These are phyloP conservation scores for Stigmatopora nigra DNA, from an alignment of 2,113 vertebrate genomes.

Conservation along the genomic window DNA sequence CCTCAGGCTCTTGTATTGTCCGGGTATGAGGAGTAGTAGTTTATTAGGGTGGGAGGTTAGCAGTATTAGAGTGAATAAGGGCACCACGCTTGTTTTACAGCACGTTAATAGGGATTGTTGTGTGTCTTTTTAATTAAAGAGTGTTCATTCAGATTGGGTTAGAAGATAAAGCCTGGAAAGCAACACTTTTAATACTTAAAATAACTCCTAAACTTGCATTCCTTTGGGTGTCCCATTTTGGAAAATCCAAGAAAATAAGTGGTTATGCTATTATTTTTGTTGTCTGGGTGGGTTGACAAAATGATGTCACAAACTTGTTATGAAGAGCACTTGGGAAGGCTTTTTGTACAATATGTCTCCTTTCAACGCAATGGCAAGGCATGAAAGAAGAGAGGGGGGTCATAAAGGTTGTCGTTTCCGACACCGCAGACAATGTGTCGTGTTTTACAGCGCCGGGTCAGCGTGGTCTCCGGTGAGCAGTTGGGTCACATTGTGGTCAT, in stretches of 20 bases:
- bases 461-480: constrained; percentile 16
- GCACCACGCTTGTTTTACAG: constrained; percentile 37
- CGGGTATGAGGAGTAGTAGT: constrained; percentile 44
- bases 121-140: not conserved
- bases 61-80: not conserved
- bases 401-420: constrained; percentile 42
- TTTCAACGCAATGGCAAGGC: constrained; percentile 14
- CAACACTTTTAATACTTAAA: not conserved
- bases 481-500: constrained; percentile 47
- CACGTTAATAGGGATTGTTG: not conserved
- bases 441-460: constrained; percentile 42
- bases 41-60: constrained; percentile 4
- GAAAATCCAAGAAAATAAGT: too few species aligned
- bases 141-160: not conserved
- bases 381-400: constrained; percentile 31
- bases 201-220: not conserved
- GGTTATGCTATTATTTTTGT: not conserved
- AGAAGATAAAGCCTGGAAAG: too few species aligned
- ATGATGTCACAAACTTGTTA: not conserved
- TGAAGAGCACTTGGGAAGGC: not conserved
- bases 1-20: constrained; percentile 52
- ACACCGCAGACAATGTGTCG: constrained; percentile 23
- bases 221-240: not conserved
- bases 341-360: not conserved
- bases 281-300: not conserved